Evolutionary conservation across 1,140 invertebrate genomes (phyloP).

Genomic region (Ips nitidus): DNA sequence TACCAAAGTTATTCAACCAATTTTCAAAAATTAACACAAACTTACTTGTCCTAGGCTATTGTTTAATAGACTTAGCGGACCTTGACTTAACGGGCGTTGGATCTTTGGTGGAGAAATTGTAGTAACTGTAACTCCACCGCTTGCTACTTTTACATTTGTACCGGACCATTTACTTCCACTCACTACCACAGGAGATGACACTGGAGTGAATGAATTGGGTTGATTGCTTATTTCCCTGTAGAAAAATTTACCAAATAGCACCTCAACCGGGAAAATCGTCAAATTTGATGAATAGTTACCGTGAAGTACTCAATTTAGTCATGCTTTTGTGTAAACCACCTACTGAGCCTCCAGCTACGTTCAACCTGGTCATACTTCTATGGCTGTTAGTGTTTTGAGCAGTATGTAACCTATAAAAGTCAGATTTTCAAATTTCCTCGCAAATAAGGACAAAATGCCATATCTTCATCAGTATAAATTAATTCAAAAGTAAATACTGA

Average conservation of each 20-base stretch:
- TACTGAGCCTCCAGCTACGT: conserved; percentile 70
- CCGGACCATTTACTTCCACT: conserved; percentile 57
- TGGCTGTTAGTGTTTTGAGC: conserved; percentile 67
- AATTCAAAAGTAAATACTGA: too few species aligned
- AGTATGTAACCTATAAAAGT: conserved; percentile 58
- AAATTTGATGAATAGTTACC: conserved; percentile 53
- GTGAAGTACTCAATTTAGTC: conserved; percentile 75
- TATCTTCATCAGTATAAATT: too few species aligned
- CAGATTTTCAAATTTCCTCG: background rate
- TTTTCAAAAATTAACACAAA: conserved; percentile 1
- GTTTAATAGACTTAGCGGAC: conserved; percentile 53
- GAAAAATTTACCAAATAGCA: conserved; percentile 1
- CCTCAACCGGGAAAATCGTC: too few species aligned
- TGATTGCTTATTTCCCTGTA: conserved; percentile 25
- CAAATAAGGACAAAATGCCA: too few species aligned
- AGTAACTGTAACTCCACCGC: conserved; percentile 66
- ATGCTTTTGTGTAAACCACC: conserved; percentile 79
- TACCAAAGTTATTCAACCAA: background rate
- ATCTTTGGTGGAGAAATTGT: conserved; percentile 59
- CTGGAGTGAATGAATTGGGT: conserved; percentile 13
- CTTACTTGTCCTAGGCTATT: conserved; percentile 46
- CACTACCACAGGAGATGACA: conserved; percentile 49
- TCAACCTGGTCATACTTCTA: conserved; percentile 72
- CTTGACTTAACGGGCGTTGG: conserved; percentile 55
- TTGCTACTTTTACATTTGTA: conserved; percentile 55